Conservation (phyloP, 2,113 vertebrate genomes). For the Pyrgilauda ruficollis region DNA sequence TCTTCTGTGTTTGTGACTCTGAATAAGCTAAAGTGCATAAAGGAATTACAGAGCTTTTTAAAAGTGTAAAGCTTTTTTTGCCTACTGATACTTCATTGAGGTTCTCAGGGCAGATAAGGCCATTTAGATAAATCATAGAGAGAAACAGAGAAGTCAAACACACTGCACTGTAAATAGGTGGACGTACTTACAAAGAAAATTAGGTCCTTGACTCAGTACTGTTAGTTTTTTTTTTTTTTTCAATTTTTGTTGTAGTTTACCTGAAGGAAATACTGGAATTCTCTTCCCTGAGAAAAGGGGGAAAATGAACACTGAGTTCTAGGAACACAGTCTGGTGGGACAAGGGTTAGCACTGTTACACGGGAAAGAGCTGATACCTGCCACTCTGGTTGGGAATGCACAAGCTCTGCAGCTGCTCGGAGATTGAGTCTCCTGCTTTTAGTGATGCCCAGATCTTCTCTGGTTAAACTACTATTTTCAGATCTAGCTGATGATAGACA, state of each 20-base stretch:
- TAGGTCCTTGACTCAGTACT: not conserved
- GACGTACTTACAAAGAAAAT: not conserved
- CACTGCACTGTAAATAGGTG: not conserved
- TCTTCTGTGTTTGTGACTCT: constrained; percentile 3
- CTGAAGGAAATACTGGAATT: not conserved
- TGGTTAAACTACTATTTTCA: not conserved
- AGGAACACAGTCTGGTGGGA: not conserved
- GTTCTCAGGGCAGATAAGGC: not conserved
- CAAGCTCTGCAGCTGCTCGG: not conserved
- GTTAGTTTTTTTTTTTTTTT: not conserved
- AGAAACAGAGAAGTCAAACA: not conserved
- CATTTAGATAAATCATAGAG: not conserved
- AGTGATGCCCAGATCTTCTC: not conserved
- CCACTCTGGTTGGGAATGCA: not conserved
- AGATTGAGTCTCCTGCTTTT: not conserved
- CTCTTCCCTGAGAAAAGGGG: not conserved
- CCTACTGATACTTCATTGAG: not conserved
- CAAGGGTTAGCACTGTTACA: not conserved
- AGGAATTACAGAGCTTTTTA: not conserved
- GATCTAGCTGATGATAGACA: not conserved
- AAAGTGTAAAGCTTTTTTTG: not conserved
- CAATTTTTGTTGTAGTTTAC: not conserved
- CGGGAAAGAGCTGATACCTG: not conserved
- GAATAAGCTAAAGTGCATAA: not conserved
- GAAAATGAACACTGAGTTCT: not conserved